Evolutionary conservation across 2,888 invertebrate species (phyloP), one percentile per base, ranked within the genome.

Genomic region (Tetranychus truncatus): DNA sequence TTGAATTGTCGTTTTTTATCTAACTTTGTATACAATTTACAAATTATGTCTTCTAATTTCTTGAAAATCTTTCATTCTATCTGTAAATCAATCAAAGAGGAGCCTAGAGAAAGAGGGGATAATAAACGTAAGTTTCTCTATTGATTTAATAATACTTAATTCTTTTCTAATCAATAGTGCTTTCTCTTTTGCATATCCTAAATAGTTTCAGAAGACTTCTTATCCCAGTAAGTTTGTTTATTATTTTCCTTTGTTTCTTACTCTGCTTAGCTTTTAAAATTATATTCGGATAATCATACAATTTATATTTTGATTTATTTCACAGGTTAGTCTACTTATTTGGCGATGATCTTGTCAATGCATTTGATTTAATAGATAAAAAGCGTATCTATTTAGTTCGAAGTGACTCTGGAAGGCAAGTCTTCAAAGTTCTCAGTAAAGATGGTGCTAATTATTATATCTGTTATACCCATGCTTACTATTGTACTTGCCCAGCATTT

Each of bases 401-500:
- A 72, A 45, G 45, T 44, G 24, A 44, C 1, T 45, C 34, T 44
- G 45, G 45, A 11, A 46, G 73, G 20, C 73, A 65, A 65, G 65
- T 73, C 4, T 73, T 73, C 65, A 55, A 46, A 18, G 65, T 73
- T 6, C 24, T 24, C 20, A 20, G 45, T 4, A 15, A 55, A 46
- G 21, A n/a, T 18, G 65, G 18, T 55, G 9, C n/a, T 11, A 24
- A 1, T 65, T 11, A 21, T 55, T 73, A 73, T 21, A 20, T 65
- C 24, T 73, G 73, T 18, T 66, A 44, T 15, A 65, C 15, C 15
- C 46, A 73, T 21, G 34, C 65, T 21, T 73, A 44, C 24, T 73
- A 55, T 45, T 73, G 73, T 45, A 55, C 55, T 11, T 73, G 73
- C 21, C 66, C 20, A 7, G 44, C 72, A 9, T 72, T 72, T 45